A percentile compares a stretch with the other conserved stretches of the same genome.
These are phyloP conservation scores for Diloba caeruleocephala DNA, from an alignment of 2,888 invertebrate species.

Conservation along the genomic window DNA sequence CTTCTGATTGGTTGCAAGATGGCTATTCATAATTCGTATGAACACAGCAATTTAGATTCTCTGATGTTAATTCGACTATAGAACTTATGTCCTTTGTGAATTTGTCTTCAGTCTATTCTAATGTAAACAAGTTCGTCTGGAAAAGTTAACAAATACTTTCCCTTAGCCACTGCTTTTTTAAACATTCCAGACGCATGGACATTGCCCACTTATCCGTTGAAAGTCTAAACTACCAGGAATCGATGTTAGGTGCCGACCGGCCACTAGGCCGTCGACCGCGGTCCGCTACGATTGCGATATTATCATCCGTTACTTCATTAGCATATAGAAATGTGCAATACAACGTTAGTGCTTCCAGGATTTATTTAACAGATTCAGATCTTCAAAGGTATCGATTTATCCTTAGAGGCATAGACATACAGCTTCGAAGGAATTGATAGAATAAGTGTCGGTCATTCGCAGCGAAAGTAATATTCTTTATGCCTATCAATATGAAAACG, in stretches of 20 bases:
- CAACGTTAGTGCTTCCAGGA: conserved; percentile 6
- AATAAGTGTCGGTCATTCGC: background rate
- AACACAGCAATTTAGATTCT: conserved; percentile 1
- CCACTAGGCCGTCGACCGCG: conserved; percentile 40
- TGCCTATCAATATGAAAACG: background rate
- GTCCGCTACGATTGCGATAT: conserved; percentile 31
- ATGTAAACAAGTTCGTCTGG: conserved; percentile 2
- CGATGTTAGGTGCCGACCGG: conserved; percentile 49
- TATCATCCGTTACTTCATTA: conserved; percentile 48
- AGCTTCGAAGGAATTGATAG: conserved; percentile 15
- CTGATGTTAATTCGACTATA: background rate
- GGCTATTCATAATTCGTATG: background rate
- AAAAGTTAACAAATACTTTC: conserved; percentile 6
- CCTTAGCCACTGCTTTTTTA: conserved; percentile 5
- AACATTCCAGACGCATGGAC: conserved; percentile 19
- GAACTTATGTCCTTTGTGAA: background rate
- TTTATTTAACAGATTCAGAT: conserved; percentile 25
- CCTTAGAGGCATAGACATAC: conserved; percentile 10
- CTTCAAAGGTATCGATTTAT: conserved; percentile 25
- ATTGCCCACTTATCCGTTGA: conserved; percentile 32
- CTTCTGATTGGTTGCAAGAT: background rate
- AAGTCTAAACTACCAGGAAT: conserved; percentile 48
- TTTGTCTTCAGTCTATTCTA: background rate
- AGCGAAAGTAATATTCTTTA: background rate
- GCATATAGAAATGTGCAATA: conserved; percentile 49